A percentile compares a stretch with the other conserved stretches of the same genome.
Conservation (phyloP, 1,140 invertebrate genomes). For the Drosophila sucinea region DNA sequence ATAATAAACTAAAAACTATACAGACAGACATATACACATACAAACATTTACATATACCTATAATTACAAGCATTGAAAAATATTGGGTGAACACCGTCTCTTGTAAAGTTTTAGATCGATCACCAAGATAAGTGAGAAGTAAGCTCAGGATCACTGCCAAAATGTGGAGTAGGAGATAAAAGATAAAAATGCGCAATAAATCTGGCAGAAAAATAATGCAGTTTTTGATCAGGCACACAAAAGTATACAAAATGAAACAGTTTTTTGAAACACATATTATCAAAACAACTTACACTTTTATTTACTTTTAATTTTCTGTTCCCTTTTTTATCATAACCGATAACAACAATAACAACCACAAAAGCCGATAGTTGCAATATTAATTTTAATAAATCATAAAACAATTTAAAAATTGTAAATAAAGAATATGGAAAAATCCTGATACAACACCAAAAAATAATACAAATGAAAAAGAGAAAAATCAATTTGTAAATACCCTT, state of each 20-base stretch:
- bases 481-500: slow-evolving; percentile 72
- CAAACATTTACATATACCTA: background rate
- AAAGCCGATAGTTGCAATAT: slow-evolving; percentile 9
- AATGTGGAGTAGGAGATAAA: slow-evolving; percentile 70
- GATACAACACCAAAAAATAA: slow-evolving; percentile 2
- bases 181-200: slow-evolving; percentile 46
- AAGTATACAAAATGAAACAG: slow-evolving; percentile 31
- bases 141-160: slow-evolving; percentile 83
- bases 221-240: slow-evolving; percentile 15
- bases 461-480: background rate
- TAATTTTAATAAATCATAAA: slow-evolving; percentile 20
- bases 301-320: background rate
- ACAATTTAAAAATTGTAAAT: slow-evolving; percentile 44
- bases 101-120: slow-evolving; percentile 57
- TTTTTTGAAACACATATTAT: slow-evolving; percentile 29
- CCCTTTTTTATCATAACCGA: background rate
- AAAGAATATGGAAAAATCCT: slow-evolving; percentile 15
- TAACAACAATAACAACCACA: background rate
- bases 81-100: slow-evolving; percentile 36
- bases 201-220: slow-evolving; percentile 27
- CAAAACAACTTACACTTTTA: background rate
- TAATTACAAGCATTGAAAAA: slow-evolving; percentile 4
- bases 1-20: slow-evolving; percentile 38
- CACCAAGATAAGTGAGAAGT: slow-evolving; percentile 66
- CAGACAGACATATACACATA: background rate